Conservation (phyloP, 1,140 invertebrate species). For the Panagrolaimus sp. region DNA sequence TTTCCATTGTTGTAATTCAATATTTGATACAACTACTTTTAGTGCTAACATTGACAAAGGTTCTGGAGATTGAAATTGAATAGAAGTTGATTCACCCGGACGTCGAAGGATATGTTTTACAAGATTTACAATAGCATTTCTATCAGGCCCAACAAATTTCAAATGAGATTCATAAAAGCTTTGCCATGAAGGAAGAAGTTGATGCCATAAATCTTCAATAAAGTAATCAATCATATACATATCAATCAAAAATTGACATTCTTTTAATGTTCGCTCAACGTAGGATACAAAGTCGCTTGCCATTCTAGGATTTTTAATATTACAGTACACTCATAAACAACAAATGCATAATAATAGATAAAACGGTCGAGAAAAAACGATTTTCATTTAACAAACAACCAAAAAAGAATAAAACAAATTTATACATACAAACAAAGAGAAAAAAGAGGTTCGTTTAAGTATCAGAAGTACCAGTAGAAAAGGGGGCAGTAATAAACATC, state of each 20-base stretch:
- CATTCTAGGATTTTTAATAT: neutral
- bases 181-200: conserved; percentile 31
- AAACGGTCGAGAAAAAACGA: neutral
- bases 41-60: conserved; percentile 4
- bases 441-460: neutral
- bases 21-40: neutral
- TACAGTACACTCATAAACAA: no score
- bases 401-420: neutral
- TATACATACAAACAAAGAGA: neutral
- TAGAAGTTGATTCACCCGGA: neutral
- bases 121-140: neutral
- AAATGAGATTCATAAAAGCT: conserved; percentile 24
- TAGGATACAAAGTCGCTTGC: neutral
- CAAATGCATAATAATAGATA: neutral
- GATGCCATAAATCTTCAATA: conserved; percentile 37
- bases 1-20: neutral
- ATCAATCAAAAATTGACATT: conserved; percentile 34
- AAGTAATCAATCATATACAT: conserved; percentile 43
- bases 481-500: conserved; percentile 20
- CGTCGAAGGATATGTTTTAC: conserved; percentile 3
- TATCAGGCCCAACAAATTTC: neutral
- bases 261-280: conserved; percentile 26
- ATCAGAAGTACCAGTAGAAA: neutral
- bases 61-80: conserved; percentile 4
- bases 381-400: neutral